phyloP scores from a whole-genome alignment of 1,140 invertebrate species.

The Drosophila punjabiensis region DNA sequence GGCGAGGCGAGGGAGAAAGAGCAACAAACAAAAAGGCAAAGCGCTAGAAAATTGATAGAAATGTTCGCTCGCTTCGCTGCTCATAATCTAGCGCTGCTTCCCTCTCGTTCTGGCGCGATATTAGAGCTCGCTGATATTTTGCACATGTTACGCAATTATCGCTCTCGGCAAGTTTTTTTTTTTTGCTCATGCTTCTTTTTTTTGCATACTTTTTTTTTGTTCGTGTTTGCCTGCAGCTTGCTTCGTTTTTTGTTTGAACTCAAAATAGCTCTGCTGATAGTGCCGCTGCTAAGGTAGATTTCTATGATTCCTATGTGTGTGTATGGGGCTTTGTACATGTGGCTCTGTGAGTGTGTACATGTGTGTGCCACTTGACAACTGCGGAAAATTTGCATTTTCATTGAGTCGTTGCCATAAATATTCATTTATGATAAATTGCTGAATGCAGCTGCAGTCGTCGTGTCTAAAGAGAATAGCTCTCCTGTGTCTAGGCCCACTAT shows the following conservation, averaged over 20 bases:
- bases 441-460: constrained; percentile 31
- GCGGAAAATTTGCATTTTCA: constrained; percentile 61
- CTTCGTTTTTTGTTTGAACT: constrained; percentile 47
- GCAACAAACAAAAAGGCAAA: constrained; percentile 68
- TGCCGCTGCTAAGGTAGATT: constrained; percentile 13
- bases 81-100: constrained; percentile 38
- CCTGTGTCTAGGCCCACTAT: not conserved
- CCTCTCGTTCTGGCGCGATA: constrained; percentile 17
- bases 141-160: constrained; percentile 73
- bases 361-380: constrained; percentile 56
- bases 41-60: constrained; percentile 49
- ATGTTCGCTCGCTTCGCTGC: constrained; percentile 32
- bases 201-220: constrained; percentile 2
- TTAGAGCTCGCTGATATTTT: constrained; percentile 45
- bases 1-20: not conserved
- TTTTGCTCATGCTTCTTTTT: constrained; percentile 5
- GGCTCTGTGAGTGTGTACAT: constrained; percentile 13
- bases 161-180: constrained; percentile 43
- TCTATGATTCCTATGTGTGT: constrained; percentile 1
- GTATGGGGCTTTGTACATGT: constrained; percentile 6
- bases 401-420: constrained; percentile 42
- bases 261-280: constrained; percentile 19
- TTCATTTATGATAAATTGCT: constrained; percentile 47
- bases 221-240: constrained; percentile 33
- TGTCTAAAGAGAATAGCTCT: constrained; percentile 12